These are phyloP conservation scores for Bhutanitis thaidina DNA, from an alignment of 2,888 invertebrate species.

Conservation along the genomic window DNA sequence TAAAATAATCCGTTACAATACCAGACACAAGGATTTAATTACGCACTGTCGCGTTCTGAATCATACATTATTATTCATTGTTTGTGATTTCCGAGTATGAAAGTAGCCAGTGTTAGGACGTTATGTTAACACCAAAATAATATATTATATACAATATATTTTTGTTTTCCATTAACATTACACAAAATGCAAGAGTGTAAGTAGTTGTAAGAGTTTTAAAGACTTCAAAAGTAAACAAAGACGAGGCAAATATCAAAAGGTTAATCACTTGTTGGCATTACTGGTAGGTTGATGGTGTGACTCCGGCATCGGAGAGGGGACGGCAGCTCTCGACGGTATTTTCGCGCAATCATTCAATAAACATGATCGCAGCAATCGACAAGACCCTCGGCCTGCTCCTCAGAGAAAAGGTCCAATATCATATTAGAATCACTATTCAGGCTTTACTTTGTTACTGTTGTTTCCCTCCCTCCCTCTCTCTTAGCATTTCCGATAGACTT, in stretches of 20 bases:
- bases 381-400: conserved; percentile 67
- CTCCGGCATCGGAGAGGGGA: conserved; percentile 46
- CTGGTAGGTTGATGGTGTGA: conserved; percentile 49
- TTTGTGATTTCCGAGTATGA: conserved; percentile 33
- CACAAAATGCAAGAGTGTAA: no score
- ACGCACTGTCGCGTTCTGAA: conserved; percentile 47
- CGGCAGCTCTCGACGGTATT: conserved; percentile 58
- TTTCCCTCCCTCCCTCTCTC: no score
- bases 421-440: conserved; percentile 3
- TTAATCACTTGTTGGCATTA: conserved; percentile 58
- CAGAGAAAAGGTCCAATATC: conserved; percentile 52
- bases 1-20: conserved; percentile 38
- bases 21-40: conserved; percentile 36
- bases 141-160: conserved; percentile 4
- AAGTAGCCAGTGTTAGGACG: no score
- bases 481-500: no score
- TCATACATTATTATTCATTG: conserved; percentile 49
- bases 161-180: background rate
- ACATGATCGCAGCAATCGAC: conserved; percentile 71
- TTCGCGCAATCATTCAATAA: conserved; percentile 80
- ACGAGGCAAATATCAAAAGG: conserved; percentile 46
- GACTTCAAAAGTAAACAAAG: conserved; percentile 20
- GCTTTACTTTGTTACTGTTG: no score
- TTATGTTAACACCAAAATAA: background rate
- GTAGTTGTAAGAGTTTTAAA: background rate